phyloP scores from a whole-genome alignment of 2,113 vertebrate genomes.

The Zosterops lateralis region DNA sequence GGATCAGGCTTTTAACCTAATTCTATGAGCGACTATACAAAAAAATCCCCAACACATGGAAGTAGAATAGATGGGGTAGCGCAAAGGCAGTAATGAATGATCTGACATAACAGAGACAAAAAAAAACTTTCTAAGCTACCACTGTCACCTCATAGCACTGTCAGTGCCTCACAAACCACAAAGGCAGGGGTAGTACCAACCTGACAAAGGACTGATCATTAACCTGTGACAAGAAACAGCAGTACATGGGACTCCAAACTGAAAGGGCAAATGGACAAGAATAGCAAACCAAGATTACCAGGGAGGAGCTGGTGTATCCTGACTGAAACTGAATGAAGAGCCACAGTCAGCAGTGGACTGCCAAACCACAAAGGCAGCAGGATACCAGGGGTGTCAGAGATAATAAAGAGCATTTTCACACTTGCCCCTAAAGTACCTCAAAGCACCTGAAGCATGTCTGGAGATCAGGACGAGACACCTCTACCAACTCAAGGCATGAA shows the following conservation, averaged over 20 bases:
- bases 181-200: background rate
- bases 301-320: background rate
- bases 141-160: background rate
- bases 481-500: background rate
- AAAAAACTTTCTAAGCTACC: background rate
- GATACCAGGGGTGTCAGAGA: background rate
- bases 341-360: fast-evolving
- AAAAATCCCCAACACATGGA: background rate
- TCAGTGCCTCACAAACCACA: background rate
- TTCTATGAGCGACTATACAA: background rate
- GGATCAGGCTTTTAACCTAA: background rate
- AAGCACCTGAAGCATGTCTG: background rate
- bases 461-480: background rate
- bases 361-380: background rate
- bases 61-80: background rate
- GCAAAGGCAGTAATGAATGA: background rate
- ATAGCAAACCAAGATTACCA: background rate
- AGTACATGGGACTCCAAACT: background rate
- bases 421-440: background rate
- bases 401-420: background rate
- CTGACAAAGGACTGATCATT: background rate
- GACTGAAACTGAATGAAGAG: background rate
- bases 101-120: background rate
- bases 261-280: background rate
- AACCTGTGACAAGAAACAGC: background rate